Percentiles rank a stretch among this genome's conserved stretches.
phyloP scores from a whole-genome alignment of 2,797 vertebrate species.

The Stomatorhinus walkeri region DNA sequence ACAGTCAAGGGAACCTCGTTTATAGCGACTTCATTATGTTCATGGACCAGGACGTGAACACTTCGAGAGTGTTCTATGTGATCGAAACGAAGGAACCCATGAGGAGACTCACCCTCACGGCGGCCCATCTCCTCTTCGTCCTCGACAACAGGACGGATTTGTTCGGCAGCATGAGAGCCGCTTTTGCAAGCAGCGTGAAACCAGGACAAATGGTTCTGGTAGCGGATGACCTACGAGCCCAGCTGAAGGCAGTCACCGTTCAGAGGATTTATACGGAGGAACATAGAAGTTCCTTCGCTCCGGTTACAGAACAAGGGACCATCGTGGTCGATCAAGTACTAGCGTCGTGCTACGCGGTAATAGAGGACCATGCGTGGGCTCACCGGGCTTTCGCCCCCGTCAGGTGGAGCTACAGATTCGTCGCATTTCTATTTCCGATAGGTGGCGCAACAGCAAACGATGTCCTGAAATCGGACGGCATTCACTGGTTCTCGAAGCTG shows the following conservation, averaged over 20 bases:
- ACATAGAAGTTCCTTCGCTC: slow-evolving; percentile 68
- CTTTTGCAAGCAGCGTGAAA: slow-evolving; percentile 69
- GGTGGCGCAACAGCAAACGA: slow-evolving; percentile 15
- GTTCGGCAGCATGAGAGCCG: slow-evolving; percentile 36
- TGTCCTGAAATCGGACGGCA: slow-evolving; percentile 45
- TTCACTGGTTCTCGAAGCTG: slow-evolving; percentile 78
- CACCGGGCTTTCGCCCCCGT: slow-evolving; percentile 75
- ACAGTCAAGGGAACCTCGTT: slow-evolving; percentile 59
- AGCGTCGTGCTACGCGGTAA: slow-evolving; percentile 77
- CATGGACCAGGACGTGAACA: slow-evolving; percentile 63
- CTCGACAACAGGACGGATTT: slow-evolving; percentile 33
- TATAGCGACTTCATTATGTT: slow-evolving; percentile 78
- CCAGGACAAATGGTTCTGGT: slow-evolving; percentile 68
- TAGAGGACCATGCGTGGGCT: slow-evolving; percentile 72
- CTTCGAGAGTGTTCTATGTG: slow-evolving; percentile 63
- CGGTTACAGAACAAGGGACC: slow-evolving; percentile 74
- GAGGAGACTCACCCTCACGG: slow-evolving; percentile 64
- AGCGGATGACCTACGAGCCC: slow-evolving; percentile 40
- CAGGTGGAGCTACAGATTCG: slow-evolving; percentile 58
- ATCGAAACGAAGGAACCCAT: slow-evolving; percentile 67
- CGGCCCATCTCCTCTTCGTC: slow-evolving; percentile 74
- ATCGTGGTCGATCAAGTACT: slow-evolving; percentile 73
- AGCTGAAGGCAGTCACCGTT: slow-evolving; percentile 58
- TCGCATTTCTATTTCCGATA: slow-evolving; percentile 46
- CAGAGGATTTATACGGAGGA: slow-evolving; percentile 61